Conservation (phyloP, 2,113 vertebrate genomes). For the Dromaius novaehollandiae region DNA sequence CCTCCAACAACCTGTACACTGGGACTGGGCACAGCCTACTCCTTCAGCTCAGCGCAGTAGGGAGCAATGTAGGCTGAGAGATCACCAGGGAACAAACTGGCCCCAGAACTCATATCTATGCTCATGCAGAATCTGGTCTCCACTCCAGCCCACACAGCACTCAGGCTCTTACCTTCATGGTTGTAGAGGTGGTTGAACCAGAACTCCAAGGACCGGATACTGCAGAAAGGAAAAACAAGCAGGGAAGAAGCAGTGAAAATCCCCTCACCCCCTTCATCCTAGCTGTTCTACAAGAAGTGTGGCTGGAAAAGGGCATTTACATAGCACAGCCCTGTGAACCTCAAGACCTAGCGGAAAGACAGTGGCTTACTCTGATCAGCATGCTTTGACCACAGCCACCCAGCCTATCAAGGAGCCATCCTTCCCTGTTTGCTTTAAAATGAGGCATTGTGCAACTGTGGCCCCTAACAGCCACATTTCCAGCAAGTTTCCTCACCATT, state of each 20-base stretch:
- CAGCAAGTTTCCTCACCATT: neutral
- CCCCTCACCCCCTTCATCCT: neutral
- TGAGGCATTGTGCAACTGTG: neutral
- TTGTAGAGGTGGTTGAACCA: conserved; percentile 96
- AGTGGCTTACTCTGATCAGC: too few species aligned
- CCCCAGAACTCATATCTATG: neutral
- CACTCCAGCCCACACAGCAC: neutral
- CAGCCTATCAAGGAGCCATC: accelerated
- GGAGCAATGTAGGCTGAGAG: neutral
- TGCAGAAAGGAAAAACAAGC: conserved; percentile 65
- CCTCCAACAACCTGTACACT: neutral
- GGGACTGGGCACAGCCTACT: neutral
- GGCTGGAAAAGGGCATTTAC: neutral
- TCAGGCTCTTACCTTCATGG: conserved; percentile 87
- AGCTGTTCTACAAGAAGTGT: neutral
- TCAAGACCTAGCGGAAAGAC: neutral
- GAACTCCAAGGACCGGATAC: conserved; percentile 93
- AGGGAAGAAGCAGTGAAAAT: neutral
- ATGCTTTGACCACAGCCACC: too few species aligned
- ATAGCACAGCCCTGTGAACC: neutral
- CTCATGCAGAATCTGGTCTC: neutral
- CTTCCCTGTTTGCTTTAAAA: neutral
- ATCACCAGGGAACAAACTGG: neutral
- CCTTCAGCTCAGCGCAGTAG: neutral
- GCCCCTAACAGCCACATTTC: neutral